Percentiles rank a stretch among this genome's conserved stretches.
phyloP scores from a whole-genome alignment of 2,888 invertebrate species.

The Caenorhabditis doughertyi region DNA sequence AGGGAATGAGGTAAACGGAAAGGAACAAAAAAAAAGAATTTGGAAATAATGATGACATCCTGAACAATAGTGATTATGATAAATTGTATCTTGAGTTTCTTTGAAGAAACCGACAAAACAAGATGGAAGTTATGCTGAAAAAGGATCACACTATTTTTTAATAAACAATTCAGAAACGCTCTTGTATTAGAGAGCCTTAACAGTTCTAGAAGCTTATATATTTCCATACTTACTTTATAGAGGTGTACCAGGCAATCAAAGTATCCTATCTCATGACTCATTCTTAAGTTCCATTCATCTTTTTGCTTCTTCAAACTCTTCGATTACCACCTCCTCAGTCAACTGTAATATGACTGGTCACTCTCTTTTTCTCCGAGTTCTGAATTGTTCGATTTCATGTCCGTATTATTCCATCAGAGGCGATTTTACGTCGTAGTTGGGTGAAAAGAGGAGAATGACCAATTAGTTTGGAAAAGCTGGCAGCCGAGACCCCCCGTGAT shows the following conservation, averaged over 20 bases:
- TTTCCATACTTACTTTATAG: no score
- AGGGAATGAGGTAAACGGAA: neutral
- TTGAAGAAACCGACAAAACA: no score
- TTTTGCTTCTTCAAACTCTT: neutral
- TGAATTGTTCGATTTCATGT: neutral
- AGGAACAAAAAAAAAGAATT: slow-evolving; percentile 1
- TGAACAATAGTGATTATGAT: neutral
- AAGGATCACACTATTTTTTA: no score
- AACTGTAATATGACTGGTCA: neutral
- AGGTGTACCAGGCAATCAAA: no score
- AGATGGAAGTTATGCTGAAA: no score
- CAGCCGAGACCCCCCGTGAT: slow-evolving; percentile 33
- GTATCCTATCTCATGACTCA: no score
- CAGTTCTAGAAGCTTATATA: no score
- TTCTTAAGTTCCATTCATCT: no score
- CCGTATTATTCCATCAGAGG: slow-evolving; percentile 29
- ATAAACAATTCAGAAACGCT: no score
- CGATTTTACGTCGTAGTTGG: neutral
- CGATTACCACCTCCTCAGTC: neutral
- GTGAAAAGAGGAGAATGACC: slow-evolving; percentile 10
- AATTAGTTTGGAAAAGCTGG: slow-evolving; percentile 41
- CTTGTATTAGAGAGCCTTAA: no score
- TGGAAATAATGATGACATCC: slow-evolving; percentile 1
- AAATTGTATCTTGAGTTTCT: neutral
- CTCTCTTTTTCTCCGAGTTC: neutral